A percentile compares a stretch with the other conserved stretches of the same genome.
Evolutionary conservation across 1,140 invertebrate species (phyloP).

Genomic region (Acromyrmex heyeri): DNA sequence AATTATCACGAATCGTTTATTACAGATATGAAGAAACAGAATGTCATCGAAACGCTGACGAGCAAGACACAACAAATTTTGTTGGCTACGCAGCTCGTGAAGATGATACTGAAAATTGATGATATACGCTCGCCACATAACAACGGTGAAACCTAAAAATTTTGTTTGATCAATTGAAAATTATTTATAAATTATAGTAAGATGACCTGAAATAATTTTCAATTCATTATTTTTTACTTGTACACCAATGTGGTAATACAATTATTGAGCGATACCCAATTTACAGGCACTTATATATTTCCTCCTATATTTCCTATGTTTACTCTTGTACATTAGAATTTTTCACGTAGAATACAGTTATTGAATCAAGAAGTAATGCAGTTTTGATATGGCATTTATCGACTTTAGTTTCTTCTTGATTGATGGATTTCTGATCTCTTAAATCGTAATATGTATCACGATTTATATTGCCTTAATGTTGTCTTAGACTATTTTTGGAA

Average conservation of each 20-base stretch:
- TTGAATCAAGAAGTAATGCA: not conserved
- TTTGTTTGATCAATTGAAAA: not conserved
- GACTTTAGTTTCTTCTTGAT: not conserved
- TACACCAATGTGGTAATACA: not conserved
- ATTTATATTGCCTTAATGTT: not conserved
- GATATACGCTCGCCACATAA: slow-evolving; percentile 94
- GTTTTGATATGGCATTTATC: not conserved
- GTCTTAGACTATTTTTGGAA: no score
- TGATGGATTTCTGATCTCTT: not conserved
- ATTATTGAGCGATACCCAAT: slow-evolving; percentile 14
- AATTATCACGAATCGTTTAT: slow-evolving; percentile 75
- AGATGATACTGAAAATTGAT: slow-evolving; percentile 99
- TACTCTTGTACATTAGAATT: not conserved
- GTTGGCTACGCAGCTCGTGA: slow-evolving; percentile 98
- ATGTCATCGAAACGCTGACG: slow-evolving; percentile 98
- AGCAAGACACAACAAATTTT: slow-evolving; percentile 99
- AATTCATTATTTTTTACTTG: not conserved
- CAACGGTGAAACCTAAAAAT: slow-evolving; percentile 55
- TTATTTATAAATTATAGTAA: not conserved
- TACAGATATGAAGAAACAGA: slow-evolving; percentile 97
- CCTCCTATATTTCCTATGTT: not conserved
- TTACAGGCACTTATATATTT: not conserved
- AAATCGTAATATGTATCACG: not conserved
- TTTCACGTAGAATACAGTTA: not conserved
- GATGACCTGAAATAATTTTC: no score